Evolutionary conservation across 64 coral and sea anemone genomes (phyloP), one percentile per base, ranked within the genome.

Genomic region (Cladopsammia gracilis): DNA sequence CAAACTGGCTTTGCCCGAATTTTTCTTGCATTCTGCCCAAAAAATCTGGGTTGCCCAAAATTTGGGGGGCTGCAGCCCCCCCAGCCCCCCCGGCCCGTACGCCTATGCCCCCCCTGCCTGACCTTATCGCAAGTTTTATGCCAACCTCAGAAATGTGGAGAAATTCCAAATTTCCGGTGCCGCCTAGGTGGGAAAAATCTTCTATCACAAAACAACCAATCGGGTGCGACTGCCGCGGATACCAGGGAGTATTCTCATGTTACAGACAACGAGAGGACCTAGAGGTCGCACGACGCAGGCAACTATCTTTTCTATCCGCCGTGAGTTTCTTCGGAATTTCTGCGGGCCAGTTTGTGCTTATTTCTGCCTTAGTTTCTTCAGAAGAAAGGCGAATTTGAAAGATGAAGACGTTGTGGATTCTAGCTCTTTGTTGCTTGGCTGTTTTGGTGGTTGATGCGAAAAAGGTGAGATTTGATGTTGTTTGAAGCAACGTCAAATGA

Each of bases 401-500:
- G 19, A 91, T 91, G 89, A 91, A 49, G 50, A 47, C 20, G 9
- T 19, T 84, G 11, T 75, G 67, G 56, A 70, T 83, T 48, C 4
- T 91, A 7, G 78, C 78, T 73, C 68, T 91, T 50, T 53, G 81
- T 4, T 45, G n/a, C 53, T 23, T 79, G 11, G 75, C 71, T 6
- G 2, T 84, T 62, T 70, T 61, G 25, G 13, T 91, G 16, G 89
- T 75, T 4, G 78, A 91, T 8, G 89, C 89, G 19, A 83, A 84
- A 83, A 91, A 84, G 89, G 89, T 91, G 44, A 62, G 89, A 26
- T 48, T 57, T 20, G 16, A 13, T 74, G 13, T 19, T 1, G 66
- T 75, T 2, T 16, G 45, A 20, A 34, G 34, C 0, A 0, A 34
- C 34, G 34, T 1, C 34, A 34, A 34, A 19, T 19, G 43, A 75